Evolutionary conservation across 2,113 vertebrate species (phyloP), one percentile per base, ranked within the genome.

Genomic region (Pangasianodon gigas): DNA sequence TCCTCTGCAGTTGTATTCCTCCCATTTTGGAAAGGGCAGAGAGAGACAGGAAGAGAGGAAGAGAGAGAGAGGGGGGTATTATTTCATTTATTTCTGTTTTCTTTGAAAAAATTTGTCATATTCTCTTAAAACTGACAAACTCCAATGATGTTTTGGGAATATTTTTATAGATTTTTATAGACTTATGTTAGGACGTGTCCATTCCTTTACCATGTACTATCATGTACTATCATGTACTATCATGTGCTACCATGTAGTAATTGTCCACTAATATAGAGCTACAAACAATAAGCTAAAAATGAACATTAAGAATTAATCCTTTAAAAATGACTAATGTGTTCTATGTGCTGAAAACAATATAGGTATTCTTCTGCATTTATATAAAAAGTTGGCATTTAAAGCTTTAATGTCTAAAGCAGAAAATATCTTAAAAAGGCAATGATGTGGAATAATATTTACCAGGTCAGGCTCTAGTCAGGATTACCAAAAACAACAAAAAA

Each of bases 11-110:
- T 88, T 81, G 89, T 89, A 84, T 94, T 92, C 89, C 93, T 91
- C 91, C 62, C 90, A 89, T 95, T 95, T 94, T 94, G 93, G 94
- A 95, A 96, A 85, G 84, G 69, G 67, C 67, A 60, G n/a, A 81
- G 8, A 29, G 56, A 16, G 32, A 93, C 90, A 93, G 92, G 88
- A 91, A 74, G 51, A 77, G 83, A 56, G 75, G 77, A 65, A 14
- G 65, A 84, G 80, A 24, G 52, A 29, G 89, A 90, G 41, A 26
- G 60, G 56, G 26, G 44, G 2, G 46, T 6, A 82, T 54, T 56
- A 44, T 81, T 81, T 52, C 4, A 48, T 48, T 48, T 79, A 48
- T 48, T 75, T 79, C 24, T 48, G 21, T 44, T 79, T 79, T 24
- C 41, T 48, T 44, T 21, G 19, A 74, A 75, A 75, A 37, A 37